Percentiles rank a stretch among this genome's conserved stretches.
Conservation (phyloP, 2,113 vertebrate genomes). For the Xiphophorus hellerii region DNA sequence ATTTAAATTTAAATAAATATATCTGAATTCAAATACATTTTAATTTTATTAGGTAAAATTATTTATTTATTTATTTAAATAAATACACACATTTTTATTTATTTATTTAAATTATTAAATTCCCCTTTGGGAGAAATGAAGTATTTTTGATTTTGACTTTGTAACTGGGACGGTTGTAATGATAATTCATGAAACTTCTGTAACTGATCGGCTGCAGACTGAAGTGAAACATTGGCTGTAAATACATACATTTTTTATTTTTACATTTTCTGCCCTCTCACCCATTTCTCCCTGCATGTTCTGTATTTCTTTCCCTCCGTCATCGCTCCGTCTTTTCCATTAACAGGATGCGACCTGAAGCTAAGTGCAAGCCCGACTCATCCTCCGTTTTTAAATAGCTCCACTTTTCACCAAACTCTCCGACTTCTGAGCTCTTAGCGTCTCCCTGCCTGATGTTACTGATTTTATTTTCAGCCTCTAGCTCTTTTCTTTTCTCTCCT, state of each 20-base stretch:
- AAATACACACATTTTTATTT: too few species aligned
- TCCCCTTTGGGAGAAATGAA: too few species aligned
- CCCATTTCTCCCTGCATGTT: slow-evolving; percentile 32
- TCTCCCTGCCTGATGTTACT: background rate
- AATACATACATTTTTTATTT: background rate
- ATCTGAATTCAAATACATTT: too few species aligned
- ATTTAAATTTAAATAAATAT: too few species aligned
- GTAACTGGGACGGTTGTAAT: background rate
- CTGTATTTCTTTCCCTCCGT: slow-evolving; percentile 30
- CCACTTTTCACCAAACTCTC: slow-evolving; percentile 44
- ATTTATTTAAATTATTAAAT: too few species aligned
- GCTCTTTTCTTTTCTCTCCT: background rate
- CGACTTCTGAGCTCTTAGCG: slow-evolving; percentile 49
- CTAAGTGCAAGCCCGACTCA: slow-evolving; percentile 61
- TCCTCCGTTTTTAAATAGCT: slow-evolving; percentile 68
- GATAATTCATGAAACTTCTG: background rate
- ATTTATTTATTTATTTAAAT: too few species aligned
- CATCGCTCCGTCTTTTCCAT: slow-evolving; percentile 63
- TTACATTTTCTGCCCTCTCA: slow-evolving; percentile 23
- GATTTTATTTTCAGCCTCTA: slow-evolving; percentile 1
- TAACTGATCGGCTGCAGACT: background rate
- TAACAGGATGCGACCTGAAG: slow-evolving; percentile 53
- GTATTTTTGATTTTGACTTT: too few species aligned
- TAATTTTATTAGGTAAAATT: too few species aligned
- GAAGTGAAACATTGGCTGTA: too few species aligned